These are phyloP conservation scores for Tipula vernalis DNA, from an alignment of 2,888 invertebrate species.

Conservation along the genomic window DNA sequence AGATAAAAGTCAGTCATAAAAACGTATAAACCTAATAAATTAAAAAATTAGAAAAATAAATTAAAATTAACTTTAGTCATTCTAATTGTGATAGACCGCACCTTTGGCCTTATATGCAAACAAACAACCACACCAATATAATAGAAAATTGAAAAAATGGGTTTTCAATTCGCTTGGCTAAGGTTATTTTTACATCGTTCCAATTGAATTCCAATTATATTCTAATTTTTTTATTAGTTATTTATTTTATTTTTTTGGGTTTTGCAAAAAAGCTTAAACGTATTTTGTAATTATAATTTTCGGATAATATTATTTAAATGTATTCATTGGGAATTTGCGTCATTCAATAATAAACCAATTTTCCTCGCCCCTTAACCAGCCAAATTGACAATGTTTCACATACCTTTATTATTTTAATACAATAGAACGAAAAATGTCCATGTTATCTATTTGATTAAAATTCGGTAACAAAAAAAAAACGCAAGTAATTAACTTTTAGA, in stretches of 20 bases:
- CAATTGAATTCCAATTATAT: neutral
- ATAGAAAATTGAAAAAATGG: neutral
- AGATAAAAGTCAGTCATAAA: neutral
- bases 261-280: neutral
- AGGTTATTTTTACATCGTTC: neutral
- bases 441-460: neutral
- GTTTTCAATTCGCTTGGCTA: neutral
- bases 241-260: no score
- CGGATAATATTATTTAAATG: neutral
- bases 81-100: neutral
- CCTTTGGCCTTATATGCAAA: neutral
- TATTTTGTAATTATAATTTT: neutral
- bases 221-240: no score
- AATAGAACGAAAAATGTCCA: neutral
- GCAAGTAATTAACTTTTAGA: neutral
- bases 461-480: neutral
- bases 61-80: neutral
- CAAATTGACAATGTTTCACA: neutral
- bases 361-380: neutral
- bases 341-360: neutral
- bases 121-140: neutral
- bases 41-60: neutral
- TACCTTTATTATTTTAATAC: neutral
- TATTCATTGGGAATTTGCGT: neutral
- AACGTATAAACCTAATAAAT: neutral